phyloP scores from a whole-genome alignment of 2,797 vertebrate species.

The Labroides dimidiatus region DNA sequence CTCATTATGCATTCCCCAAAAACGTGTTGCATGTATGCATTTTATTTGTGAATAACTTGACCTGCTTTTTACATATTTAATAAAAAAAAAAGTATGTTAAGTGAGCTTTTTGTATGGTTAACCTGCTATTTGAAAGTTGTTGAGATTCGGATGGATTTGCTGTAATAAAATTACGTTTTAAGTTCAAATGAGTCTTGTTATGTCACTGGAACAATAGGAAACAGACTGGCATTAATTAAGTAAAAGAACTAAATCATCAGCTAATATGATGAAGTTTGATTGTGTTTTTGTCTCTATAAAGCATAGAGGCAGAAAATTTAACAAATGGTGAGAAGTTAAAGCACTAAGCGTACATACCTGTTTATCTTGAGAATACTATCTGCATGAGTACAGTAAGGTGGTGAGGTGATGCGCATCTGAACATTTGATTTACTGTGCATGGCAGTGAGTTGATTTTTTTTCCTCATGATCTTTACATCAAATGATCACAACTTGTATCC shows the following conservation, averaged over 20 bases:
- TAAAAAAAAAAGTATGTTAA: conserved; percentile 92
- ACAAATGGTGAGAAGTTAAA: too few species aligned
- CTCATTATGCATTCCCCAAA: conserved; percentile 94
- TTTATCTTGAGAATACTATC: too few species aligned
- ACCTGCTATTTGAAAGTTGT: conserved; percentile 82
- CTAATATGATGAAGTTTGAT: neutral
- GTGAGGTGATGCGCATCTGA: too few species aligned
- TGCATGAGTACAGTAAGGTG: too few species aligned
- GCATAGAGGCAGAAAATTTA: too few species aligned
- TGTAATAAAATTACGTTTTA: conserved; percentile 84
- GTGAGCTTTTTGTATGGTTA: conserved; percentile 87
- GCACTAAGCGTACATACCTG: too few species aligned
- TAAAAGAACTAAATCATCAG: neutral
- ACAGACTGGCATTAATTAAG: neutral
- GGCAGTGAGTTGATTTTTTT: too few species aligned
- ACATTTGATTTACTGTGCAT: too few species aligned
- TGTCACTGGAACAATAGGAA: conserved; percentile 31
- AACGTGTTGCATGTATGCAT: conserved; percentile 98
- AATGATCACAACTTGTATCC: too few species aligned
- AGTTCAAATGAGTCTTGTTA: conserved; percentile 66
- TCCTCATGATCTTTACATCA: too few species aligned
- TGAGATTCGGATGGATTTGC: conserved; percentile 80
- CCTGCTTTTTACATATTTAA: conserved; percentile 99
- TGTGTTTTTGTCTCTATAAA: neutral
- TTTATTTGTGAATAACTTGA: conserved; percentile 99